phyloP scores from a whole-genome alignment of 2,797 vertebrate genomes.

The Cuniculus paca region DNA sequence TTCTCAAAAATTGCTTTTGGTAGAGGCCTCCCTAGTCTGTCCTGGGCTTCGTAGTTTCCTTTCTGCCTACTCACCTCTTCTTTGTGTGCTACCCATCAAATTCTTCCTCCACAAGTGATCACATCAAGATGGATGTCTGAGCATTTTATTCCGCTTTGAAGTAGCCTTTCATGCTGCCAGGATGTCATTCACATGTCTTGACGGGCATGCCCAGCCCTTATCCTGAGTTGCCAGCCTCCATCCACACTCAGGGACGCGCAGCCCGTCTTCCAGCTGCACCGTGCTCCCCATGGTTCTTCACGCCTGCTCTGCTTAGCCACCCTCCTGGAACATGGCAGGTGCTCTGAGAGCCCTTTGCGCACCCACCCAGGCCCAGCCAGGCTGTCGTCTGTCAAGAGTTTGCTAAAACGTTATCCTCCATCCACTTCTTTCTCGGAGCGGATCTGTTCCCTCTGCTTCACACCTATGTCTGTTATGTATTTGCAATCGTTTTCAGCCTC shows the following conservation, averaged over 20 bases:
- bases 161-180: neutral
- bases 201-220: neutral
- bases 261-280: neutral
- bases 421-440: neutral
- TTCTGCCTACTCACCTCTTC: neutral
- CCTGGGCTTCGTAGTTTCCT: neutral
- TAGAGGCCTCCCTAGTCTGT: neutral
- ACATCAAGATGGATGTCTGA: conserved; percentile 17
- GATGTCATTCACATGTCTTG: neutral
- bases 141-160: neutral
- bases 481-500: neutral
- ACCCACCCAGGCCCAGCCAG: neutral
- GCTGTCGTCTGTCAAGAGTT: neutral
- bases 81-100: neutral
- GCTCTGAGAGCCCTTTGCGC: neutral
- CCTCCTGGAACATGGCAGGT: neutral
- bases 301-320: neutral
- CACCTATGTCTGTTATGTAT: neutral
- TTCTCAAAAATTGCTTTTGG: neutral
- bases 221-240: neutral
- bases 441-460: neutral
- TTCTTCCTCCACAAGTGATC: neutral
- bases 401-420: neutral
- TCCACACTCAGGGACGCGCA: fast-evolving
- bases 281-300: neutral